A percentile compares a stretch with the other conserved stretches of the same genome.
Conservation (phyloP, 2,888 invertebrate genomes). For the Teinopalpus imperialis region DNA sequence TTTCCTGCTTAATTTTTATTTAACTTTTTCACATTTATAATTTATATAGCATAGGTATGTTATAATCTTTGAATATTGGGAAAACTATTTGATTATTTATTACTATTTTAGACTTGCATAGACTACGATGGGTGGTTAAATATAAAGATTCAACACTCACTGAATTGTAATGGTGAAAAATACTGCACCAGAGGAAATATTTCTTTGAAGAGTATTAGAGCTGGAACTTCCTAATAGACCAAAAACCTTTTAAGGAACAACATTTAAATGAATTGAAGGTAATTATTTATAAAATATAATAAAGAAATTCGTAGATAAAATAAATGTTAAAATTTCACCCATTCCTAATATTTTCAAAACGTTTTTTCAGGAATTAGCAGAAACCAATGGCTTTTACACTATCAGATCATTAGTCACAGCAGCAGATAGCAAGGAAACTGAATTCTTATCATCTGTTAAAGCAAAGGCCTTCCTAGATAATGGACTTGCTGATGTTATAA, state of each 20-base stretch:
- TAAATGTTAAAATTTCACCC: too few species aligned
- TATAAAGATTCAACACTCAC: constrained; percentile 86
- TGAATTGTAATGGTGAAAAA: constrained; percentile 77
- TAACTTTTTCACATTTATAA: not conserved
- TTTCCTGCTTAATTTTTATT: too few species aligned
- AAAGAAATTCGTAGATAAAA: too few species aligned
- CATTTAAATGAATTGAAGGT: constrained; percentile 83
- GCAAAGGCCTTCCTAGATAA: constrained; percentile 89
- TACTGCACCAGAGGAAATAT: constrained; percentile 87
- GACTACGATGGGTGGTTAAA: constrained; percentile 89
- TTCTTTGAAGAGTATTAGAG: constrained; percentile 86
- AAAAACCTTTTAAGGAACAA: constrained; percentile 78
- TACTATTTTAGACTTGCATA: constrained; percentile 61
- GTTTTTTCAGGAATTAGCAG: constrained; percentile 82
- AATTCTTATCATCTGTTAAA: constrained; percentile 90
- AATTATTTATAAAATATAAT: constrained; percentile 23
- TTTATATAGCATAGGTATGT: too few species aligned
- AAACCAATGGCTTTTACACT: constrained; percentile 87
- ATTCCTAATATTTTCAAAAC: constrained; percentile 12
- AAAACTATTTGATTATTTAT: too few species aligned
- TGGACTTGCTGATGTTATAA: constrained; percentile 89
- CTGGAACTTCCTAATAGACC: constrained; percentile 84
- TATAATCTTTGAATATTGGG: too few species aligned
- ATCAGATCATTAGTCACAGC: constrained; percentile 86
- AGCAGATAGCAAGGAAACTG: constrained; percentile 84